Percentiles rank a stretch among this genome's conserved stretches.
phyloP scores from a whole-genome alignment of 2,888 invertebrate genomes.

The Bembecia ichneumoniformis region DNA sequence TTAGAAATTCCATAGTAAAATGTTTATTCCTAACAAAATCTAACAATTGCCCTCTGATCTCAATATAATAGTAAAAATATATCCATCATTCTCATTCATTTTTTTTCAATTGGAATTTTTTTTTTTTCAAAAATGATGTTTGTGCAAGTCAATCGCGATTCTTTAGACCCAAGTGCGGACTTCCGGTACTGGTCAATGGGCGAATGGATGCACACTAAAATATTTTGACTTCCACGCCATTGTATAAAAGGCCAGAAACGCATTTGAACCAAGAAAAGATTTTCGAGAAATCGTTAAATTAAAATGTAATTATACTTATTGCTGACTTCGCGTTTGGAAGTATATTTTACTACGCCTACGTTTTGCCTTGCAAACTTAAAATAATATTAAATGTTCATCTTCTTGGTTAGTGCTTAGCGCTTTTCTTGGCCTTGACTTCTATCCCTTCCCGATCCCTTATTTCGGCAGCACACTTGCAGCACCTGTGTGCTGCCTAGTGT shows the following conservation, averaged over 20 bases:
- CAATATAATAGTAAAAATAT: slow-evolving; percentile 15
- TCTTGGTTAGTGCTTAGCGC: no score
- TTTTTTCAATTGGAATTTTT: slow-evolving; percentile 2
- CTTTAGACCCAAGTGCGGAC: slow-evolving; percentile 29
- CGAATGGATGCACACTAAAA: slow-evolving; percentile 29
- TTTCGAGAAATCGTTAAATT: slow-evolving; percentile 28
- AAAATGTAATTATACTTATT: not conserved
- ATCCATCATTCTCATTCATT: slow-evolving; percentile 31
- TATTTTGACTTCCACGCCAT: slow-evolving; percentile 53
- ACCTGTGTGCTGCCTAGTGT: no score
- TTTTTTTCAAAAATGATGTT: no score
- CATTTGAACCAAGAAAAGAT: slow-evolving; percentile 44
- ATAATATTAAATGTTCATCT: no score
- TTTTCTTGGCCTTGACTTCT: no score
- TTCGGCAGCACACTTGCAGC: no score
- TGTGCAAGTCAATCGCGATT: no score
- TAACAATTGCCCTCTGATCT: not conserved
- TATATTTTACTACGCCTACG: no score
- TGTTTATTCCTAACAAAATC: slow-evolving; percentile 2
- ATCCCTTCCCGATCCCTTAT: no score
- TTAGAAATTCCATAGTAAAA: no score
- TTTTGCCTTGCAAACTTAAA: no score
- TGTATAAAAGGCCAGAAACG: slow-evolving; percentile 17
- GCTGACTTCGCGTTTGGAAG: not conserved
- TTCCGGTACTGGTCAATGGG: slow-evolving; percentile 29